Percentiles rank a stretch among this genome's conserved stretches.
phyloP scores from a whole-genome alignment of 2,113 vertebrate genomes.

The Solea senegalensis region DNA sequence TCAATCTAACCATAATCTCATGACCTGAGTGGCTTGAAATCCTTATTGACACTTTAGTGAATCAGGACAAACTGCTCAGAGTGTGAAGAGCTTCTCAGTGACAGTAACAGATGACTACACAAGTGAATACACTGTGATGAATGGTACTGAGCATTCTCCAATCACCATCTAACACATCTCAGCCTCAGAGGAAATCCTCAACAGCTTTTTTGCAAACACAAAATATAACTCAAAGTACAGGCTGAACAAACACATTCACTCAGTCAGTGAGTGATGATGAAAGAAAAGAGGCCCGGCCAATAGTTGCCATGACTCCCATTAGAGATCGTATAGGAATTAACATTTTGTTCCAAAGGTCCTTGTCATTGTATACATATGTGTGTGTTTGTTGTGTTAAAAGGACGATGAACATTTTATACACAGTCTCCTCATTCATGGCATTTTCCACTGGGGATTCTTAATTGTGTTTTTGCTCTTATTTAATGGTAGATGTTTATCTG shows the following conservation, averaged over 20 bases:
- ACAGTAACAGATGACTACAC: constrained; percentile 7
- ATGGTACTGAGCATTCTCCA: background rate
- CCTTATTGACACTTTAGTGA: constrained; percentile 12
- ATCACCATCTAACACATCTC: background rate
- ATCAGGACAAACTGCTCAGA: no score
- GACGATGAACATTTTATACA: background rate
- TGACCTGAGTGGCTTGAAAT: background rate
- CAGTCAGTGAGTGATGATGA: constrained; percentile 24
- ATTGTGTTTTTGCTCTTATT: no score
- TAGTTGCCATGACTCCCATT: constrained; percentile 45
- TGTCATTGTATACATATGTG: constrained; percentile 13
- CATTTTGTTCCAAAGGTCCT: constrained; percentile 32
- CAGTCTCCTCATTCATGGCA: background rate
- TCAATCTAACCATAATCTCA: constrained; percentile 23
- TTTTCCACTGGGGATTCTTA: no score
- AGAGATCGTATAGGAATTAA: constrained; percentile 41
- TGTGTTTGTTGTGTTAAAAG: constrained; percentile 1
- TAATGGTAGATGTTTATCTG: no score
- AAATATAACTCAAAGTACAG: constrained; percentile 6
- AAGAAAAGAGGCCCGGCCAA: constrained; percentile 22
- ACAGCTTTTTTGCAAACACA: constrained; percentile 1
- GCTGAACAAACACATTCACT: constrained; percentile 24
- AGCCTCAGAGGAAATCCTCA: background rate
- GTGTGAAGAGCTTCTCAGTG: constrained; percentile 2
- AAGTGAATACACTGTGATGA: background rate